Percentiles rank a stretch among this genome's conserved stretches.
These are phyloP conservation scores for Hylia prasina DNA, from an alignment of 2,113 vertebrate genomes.

Conservation along the genomic window DNA sequence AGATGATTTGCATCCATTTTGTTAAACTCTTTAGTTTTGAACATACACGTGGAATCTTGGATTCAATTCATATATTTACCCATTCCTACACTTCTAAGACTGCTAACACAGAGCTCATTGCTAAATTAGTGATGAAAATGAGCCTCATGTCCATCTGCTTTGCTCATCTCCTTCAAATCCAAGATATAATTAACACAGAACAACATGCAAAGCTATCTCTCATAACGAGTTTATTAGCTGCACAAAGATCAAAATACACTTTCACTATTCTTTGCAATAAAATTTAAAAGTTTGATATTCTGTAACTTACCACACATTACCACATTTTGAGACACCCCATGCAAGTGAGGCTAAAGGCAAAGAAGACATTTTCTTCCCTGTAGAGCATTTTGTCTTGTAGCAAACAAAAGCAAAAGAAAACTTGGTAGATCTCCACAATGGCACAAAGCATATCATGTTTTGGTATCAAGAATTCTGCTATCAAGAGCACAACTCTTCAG, in stretches of 20 bases:
- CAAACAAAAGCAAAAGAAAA: background rate
- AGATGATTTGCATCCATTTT: background rate
- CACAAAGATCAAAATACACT: background rate
- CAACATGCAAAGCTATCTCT: background rate
- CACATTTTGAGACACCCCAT: background rate
- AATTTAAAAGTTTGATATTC: background rate
- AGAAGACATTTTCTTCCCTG: background rate
- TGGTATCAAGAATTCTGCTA: background rate
- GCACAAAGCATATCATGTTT: background rate
- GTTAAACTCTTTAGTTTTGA: background rate
- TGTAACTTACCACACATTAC: background rate
- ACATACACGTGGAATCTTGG: background rate
- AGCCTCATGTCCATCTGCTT: constrained; percentile 45
- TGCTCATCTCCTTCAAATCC: constrained; percentile 9
- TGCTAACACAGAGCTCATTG: constrained; percentile 23
- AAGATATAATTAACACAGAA: constrained; percentile 51
- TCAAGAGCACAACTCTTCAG: background rate
- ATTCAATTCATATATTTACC: constrained; percentile 46
- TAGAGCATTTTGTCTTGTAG: background rate
- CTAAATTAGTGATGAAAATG: constrained; percentile 52
- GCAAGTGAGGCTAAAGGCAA: background rate
- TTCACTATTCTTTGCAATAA: background rate
- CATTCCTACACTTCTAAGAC: background rate
- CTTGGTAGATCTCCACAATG: background rate
- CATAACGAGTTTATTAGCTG: background rate